Percentiles rank a stretch among this genome's conserved stretches.
Conservation (phyloP, 2,888 invertebrate genomes). For the Plebejus argus region DNA sequence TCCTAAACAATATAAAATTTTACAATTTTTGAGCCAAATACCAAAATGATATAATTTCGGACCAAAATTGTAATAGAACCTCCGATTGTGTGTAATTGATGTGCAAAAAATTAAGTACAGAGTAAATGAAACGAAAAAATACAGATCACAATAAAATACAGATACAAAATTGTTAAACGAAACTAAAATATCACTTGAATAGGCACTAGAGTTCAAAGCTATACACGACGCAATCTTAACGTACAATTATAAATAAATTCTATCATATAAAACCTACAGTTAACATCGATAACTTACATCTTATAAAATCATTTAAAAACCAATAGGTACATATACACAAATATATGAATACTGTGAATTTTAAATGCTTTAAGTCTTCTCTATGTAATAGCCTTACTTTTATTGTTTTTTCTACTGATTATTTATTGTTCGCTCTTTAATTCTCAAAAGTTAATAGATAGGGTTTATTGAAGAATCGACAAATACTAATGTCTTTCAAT, state of each 20-base stretch:
- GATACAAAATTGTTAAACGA: conserved; percentile 19
- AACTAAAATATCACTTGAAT: conserved; percentile 31
- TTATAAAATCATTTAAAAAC: conserved; percentile 29
- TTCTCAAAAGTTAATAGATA: not conserved
- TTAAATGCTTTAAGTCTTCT: conserved; percentile 27
- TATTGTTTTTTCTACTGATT: not conserved
- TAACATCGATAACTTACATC: conserved; percentile 26
- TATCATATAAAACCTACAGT: conserved; percentile 30
- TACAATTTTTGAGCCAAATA: conserved; percentile 53
- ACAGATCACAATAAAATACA: conserved; percentile 34
- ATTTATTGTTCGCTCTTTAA: not conserved
- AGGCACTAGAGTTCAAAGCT: conserved; percentile 29
- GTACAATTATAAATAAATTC: conserved; percentile 29
- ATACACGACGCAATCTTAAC: conserved; percentile 22
- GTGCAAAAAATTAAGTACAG: conserved; percentile 35
- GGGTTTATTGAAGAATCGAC: not conserved
- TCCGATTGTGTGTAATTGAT: conserved; percentile 9
- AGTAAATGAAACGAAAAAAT: conserved; percentile 29
- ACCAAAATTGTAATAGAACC: conserved; percentile 27
- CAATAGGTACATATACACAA: conserved; percentile 22
- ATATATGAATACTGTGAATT: conserved; percentile 28
- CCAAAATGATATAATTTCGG: conserved; percentile 32
- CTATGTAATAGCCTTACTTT: conserved; percentile 14
- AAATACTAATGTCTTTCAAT: not conserved
- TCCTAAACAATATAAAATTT: conserved; percentile 54